Conservation (phyloP, 2,888 invertebrate species). For the Noctua pronuba region DNA sequence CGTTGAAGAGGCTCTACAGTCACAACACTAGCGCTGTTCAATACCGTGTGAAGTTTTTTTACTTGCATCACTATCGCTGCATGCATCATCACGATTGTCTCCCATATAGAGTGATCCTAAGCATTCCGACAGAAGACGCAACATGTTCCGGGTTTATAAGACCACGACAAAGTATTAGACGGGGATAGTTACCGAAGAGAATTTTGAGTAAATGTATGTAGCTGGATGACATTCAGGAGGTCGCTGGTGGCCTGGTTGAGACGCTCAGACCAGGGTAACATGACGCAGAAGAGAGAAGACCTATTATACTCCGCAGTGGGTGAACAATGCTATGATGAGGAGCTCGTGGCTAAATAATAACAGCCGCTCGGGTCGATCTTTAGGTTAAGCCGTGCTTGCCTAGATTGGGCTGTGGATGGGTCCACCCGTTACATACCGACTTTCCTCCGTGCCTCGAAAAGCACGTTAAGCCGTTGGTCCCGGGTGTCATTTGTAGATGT, state of each 20-base stretch:
- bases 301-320: not conserved
- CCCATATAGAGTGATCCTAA: slow-evolving; percentile 36
- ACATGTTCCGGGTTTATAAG: slow-evolving; percentile 4
- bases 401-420: no score
- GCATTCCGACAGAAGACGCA: slow-evolving; percentile 22
- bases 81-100: slow-evolving; percentile 50
- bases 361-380: no score
- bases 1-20: slow-evolving; percentile 48
- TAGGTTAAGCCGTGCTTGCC: no score
- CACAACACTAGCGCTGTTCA: slow-evolving; percentile 55
- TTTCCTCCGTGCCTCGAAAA: no score
- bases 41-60: slow-evolving; percentile 60
- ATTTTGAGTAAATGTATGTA: not conserved
- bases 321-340: not conserved
- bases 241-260: not conserved
- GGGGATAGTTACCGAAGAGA: not conserved
- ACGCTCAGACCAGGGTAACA: not conserved
- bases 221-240: not conserved
- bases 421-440: no score
- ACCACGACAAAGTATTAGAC: not conserved
- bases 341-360: no score
- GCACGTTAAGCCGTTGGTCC: no score
- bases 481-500: no score
- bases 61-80: slow-evolving; percentile 36
- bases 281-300: not conserved